A percentile compares a stretch with the other conserved stretches of the same genome.
Evolutionary conservation across 2,797 vertebrate species (phyloP).

Genomic region (Brachymystax lenok): DNA sequence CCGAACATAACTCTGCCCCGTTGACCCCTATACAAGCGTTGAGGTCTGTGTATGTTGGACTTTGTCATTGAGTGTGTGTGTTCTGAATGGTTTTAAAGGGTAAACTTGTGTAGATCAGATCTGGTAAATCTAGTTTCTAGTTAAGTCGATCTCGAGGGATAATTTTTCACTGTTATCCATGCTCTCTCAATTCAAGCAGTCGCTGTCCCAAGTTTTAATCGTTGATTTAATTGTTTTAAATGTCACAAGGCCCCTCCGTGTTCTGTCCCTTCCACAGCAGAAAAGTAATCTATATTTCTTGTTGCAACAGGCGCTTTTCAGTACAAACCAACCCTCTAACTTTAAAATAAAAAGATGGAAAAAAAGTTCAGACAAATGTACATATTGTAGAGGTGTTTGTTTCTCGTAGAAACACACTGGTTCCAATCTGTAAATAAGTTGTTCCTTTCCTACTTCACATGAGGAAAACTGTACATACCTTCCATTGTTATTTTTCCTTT

Average conservation of each 20-base stretch:
- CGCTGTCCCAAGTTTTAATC: slow-evolving; percentile 55
- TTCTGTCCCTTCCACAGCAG: slow-evolving; percentile 54
- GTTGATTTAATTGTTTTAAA: slow-evolving; percentile 49
- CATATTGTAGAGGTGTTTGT: slow-evolving; percentile 87
- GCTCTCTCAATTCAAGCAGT: slow-evolving; percentile 23
- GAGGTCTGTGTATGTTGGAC: slow-evolving; percentile 29
- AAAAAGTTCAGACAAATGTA: slow-evolving; percentile 71
- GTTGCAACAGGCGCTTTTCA: slow-evolving; percentile 68
- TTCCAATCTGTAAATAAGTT: slow-evolving; percentile 83
- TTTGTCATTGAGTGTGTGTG: slow-evolving; percentile 38
- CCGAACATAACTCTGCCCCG: background rate
- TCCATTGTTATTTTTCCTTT: slow-evolving; percentile 80
- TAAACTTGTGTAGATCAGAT: slow-evolving; percentile 36
- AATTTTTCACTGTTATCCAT: slow-evolving; percentile 23
- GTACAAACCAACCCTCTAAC: slow-evolving; percentile 69
- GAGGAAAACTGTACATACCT: slow-evolving; percentile 82
- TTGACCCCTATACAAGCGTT: slow-evolving; percentile 15
- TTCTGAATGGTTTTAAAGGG: slow-evolving; percentile 47
- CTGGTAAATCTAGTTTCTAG: slow-evolving; percentile 24
- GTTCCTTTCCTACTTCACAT: slow-evolving; percentile 75
- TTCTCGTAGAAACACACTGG: slow-evolving; percentile 86
- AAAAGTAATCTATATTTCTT: slow-evolving; percentile 68
- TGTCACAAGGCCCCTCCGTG: slow-evolving; percentile 34
- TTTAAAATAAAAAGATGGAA: slow-evolving; percentile 53
- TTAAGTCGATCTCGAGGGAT: slow-evolving; percentile 11